phyloP scores from a whole-genome alignment of 2,113 vertebrate genomes.

The Grammatotria lemairii region DNA sequence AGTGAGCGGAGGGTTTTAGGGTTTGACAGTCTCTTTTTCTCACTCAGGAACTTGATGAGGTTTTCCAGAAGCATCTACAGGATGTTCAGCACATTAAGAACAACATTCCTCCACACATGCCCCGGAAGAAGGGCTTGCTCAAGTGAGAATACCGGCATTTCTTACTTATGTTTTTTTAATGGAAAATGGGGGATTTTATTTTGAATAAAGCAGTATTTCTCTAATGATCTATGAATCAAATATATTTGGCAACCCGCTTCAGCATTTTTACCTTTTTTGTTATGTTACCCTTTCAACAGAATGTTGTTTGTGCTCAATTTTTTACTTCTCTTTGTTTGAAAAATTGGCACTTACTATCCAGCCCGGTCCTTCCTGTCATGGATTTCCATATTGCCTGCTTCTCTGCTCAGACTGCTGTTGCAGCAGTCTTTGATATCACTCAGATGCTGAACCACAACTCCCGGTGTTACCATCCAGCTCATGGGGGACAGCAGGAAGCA shows the following conservation, averaged over 20 bases:
- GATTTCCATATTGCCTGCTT: background rate
- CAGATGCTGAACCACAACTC: background rate
- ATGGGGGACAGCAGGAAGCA: background rate
- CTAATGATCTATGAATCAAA: background rate
- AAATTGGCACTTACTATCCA: background rate
- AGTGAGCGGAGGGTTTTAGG: background rate
- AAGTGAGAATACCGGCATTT: slow-evolving; percentile 21
- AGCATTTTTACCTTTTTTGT: background rate
- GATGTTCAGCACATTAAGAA: slow-evolving; percentile 56
- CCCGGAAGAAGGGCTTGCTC: slow-evolving; percentile 14
- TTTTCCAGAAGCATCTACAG: slow-evolving; percentile 36
- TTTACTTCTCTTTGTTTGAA: background rate
- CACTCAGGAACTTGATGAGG: slow-evolving; percentile 53
- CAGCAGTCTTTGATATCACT: background rate
- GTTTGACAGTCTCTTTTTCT: background rate
- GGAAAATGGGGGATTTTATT: background rate
- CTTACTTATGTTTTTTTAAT: background rate
- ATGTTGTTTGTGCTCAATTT: background rate
- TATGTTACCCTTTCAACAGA: background rate
- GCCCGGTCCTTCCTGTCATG: background rate
- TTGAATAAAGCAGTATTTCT: background rate
- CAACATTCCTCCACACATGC: slow-evolving; percentile 66
- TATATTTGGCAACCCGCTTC: background rate
- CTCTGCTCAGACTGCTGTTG: background rate
- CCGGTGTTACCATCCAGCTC: background rate